phyloP scores from a whole-genome alignment of 2,797 vertebrate species.

The Sparidentex hasta region DNA sequence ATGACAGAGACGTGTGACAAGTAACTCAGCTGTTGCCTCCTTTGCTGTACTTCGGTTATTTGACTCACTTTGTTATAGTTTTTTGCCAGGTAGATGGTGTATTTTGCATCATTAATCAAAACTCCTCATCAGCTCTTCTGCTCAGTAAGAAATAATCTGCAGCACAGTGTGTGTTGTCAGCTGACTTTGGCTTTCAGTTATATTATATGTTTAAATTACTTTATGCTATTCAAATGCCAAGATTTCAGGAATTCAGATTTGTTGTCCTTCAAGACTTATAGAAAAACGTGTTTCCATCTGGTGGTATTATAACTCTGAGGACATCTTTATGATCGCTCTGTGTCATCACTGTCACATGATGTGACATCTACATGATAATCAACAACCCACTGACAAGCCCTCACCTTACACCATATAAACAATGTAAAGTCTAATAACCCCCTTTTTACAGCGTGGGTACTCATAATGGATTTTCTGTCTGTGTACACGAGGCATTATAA shows the following conservation, averaged over 20 bases:
- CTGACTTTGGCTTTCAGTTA: neutral
- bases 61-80: neutral
- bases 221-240: neutral
- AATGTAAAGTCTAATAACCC: constrained; percentile 58
- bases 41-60: neutral
- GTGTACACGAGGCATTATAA: constrained; percentile 78
- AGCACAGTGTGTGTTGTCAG: neutral
- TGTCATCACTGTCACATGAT: constrained; percentile 4
- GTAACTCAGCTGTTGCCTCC: neutral
- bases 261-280: neutral
- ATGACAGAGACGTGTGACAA: neutral
- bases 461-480: constrained; percentile 76
- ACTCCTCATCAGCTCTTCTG: neutral
- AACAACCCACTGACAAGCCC: constrained; percentile 34
- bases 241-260: neutral
- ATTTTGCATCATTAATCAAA: neutral
- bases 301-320: neutral
- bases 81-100: neutral
- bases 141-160: neutral
- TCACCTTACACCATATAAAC: constrained; percentile 47
- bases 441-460: constrained; percentile 36
- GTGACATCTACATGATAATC: constrained; percentile 19
- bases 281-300: neutral
- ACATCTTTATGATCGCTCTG: neutral
- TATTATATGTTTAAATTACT: neutral